Percentiles rank a stretch among this genome's conserved stretches.
phyloP scores from a whole-genome alignment of 2,113 vertebrate species.

The Xenopus tropicalis region DNA sequence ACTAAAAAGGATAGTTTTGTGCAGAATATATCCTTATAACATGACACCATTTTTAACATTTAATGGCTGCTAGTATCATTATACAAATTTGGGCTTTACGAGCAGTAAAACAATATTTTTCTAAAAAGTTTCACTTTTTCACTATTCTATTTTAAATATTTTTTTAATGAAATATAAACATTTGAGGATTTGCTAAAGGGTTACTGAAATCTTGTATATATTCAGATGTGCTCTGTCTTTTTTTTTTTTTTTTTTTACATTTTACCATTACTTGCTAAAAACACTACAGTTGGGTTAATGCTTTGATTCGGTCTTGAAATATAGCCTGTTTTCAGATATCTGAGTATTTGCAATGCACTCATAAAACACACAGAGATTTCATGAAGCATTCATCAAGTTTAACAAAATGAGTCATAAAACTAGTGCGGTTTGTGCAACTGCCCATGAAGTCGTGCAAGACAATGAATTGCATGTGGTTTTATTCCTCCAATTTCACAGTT shows the following conservation, averaged over 20 bases:
- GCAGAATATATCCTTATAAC: too few relatives aligned
- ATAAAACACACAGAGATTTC: constrained; percentile 16
- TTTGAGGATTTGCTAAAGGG: too few relatives aligned
- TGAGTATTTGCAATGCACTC: constrained; percentile 10
- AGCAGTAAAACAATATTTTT: too few relatives aligned
- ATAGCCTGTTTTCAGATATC: not conserved
- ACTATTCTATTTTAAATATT: too few relatives aligned
- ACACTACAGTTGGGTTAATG: not conserved
- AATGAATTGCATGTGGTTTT: constrained; percentile 19
- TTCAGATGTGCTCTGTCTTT: not conserved
- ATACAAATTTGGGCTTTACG: too few relatives aligned
- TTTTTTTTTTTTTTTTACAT: not conserved
- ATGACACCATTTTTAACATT: too few relatives aligned
- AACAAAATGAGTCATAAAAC: constrained; percentile 22
- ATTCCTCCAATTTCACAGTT: constrained; percentile 21
- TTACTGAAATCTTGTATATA: too few relatives aligned
- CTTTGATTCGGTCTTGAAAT: constrained; percentile 5
- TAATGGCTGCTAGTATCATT: too few relatives aligned
- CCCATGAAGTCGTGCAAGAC: constrained; percentile 22
- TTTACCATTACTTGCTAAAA: constrained; percentile 6
- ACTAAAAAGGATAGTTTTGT: too few relatives aligned
- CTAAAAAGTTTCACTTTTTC: too few relatives aligned
- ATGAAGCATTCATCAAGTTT: constrained; percentile 22
- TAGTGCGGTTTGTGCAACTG: constrained; percentile 20
- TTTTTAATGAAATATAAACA: too few relatives aligned